phyloP scores from a whole-genome alignment of 2,113 vertebrate genomes.

The Pogona vitticeps region DNA sequence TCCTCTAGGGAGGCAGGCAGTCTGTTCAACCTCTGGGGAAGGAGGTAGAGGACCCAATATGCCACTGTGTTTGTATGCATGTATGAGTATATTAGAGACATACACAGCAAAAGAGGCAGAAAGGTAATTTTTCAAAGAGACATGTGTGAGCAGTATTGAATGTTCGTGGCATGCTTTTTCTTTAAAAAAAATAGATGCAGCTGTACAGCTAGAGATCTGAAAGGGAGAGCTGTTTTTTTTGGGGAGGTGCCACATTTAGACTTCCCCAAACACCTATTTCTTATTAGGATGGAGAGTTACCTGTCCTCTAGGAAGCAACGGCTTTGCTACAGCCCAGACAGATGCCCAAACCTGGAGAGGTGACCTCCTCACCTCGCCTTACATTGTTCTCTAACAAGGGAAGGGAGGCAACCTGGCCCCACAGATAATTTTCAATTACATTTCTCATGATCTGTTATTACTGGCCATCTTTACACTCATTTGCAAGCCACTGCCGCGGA shows the following conservation, averaged over 20 bases:
- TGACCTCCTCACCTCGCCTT: too few species aligned
- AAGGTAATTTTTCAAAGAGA: conserved; percentile 55
- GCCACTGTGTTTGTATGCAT: conserved; percentile 46
- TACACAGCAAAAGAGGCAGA: conserved; percentile 33
- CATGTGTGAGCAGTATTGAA: conserved; percentile 50
- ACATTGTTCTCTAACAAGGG: too few species aligned
- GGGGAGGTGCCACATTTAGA: not conserved
- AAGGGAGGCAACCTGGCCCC: too few species aligned
- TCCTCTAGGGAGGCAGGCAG: conserved; percentile 54
- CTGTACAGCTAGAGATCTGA: conserved; percentile 27
- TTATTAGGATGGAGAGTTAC: not conserved
- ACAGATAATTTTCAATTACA: too few species aligned
- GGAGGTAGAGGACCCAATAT: conserved; percentile 23
- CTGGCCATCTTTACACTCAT: too few species aligned
- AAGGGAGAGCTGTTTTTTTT: not conserved
- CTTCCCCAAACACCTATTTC: not conserved
- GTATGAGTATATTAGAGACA: not conserved
- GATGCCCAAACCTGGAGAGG: too few species aligned
- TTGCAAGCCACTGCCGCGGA: too few species aligned
- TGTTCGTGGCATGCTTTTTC: conserved; percentile 47
- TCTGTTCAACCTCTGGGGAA: conserved; percentile 47
- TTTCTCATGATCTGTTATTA: too few species aligned
- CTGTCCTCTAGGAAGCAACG: not conserved
- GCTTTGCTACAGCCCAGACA: not conserved
- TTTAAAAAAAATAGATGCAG: conserved; percentile 37